Percentiles rank a stretch among this genome's conserved stretches.
phyloP scores from a whole-genome alignment of 1,140 invertebrate genomes.

The Diabrotica virgifera region DNA sequence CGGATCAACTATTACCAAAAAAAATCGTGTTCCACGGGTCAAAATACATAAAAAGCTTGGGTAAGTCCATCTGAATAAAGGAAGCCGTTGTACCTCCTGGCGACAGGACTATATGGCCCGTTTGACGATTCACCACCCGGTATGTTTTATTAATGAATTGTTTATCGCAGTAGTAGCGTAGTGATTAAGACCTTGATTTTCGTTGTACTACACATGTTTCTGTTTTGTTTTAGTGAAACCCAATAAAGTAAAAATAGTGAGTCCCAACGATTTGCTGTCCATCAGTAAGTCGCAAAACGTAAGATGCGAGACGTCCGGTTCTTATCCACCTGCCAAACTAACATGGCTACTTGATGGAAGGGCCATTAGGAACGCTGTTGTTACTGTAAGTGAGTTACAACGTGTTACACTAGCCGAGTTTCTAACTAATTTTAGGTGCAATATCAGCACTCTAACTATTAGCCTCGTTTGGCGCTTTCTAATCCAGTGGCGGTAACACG shows the following conservation, averaged over 20 bases:
- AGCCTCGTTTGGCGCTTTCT: neutral
- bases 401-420: slow-evolving; percentile 10
- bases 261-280: slow-evolving; percentile 59
- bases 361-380: slow-evolving; percentile 56
- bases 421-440: slow-evolving; percentile 13
- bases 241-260: slow-evolving; percentile 63
- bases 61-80: too few species aligned
- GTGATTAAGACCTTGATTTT: too few species aligned
- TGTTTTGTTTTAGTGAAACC: slow-evolving; percentile 61
- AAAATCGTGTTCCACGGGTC: too few species aligned
- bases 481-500: neutral
- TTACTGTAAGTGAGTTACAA: slow-evolving; percentile 49
- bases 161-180: too few species aligned
- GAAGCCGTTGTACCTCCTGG: too few species aligned
- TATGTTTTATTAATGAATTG: too few species aligned
- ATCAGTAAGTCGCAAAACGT: slow-evolving; percentile 60
- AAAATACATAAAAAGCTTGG: too few species aligned
- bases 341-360: slow-evolving; percentile 68
- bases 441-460: slow-evolving; percentile 12
- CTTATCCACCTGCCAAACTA: slow-evolving; percentile 69
- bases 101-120: too few species aligned
- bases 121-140: too few species aligned
- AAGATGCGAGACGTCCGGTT: slow-evolving; percentile 68
- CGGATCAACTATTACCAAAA: too few species aligned
- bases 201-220: neutral